A percentile compares a stretch with the other conserved stretches of the same genome.
phyloP scores from a whole-genome alignment of 1,140 invertebrate species.

The Portunus trituberculatus region DNA sequence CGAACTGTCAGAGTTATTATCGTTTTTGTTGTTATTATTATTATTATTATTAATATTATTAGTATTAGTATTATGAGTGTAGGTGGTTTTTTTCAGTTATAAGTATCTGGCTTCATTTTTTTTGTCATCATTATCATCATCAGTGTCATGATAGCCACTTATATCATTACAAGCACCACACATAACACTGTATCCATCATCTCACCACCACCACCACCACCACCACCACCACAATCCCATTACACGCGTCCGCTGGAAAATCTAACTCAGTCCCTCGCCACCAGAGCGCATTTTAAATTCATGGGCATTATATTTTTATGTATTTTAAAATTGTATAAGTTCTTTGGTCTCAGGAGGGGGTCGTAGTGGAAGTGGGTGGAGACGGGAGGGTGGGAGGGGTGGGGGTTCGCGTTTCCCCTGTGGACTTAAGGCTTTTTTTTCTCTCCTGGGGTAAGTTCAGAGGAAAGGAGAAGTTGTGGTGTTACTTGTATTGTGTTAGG shows the following conservation, averaged over 20 bases:
- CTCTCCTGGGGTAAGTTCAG: too few species aligned
- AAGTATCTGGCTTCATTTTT: not conserved
- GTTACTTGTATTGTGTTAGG: not conserved
- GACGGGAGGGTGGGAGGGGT: too few species aligned
- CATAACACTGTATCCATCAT: not conserved
- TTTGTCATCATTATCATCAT: not conserved
- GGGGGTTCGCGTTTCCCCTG: not conserved
- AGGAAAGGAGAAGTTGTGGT: not conserved
- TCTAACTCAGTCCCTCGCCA: conserved; percentile 4
- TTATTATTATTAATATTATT: not conserved
- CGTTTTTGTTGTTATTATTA: not conserved
- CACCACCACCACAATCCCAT: conserved; percentile 33
- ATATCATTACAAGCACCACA: not conserved
- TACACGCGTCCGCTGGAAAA: not conserved
- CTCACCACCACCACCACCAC: conserved; percentile 10
- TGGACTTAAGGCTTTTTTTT: not conserved
- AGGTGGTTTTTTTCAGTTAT: not conserved
- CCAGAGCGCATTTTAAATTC: not conserved
- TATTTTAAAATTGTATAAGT: conserved; percentile 16
- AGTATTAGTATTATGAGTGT: not conserved
- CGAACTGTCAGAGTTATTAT: not conserved
- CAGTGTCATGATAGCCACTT: not conserved
- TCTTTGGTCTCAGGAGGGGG: not conserved
- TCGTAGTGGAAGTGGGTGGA: not conserved
- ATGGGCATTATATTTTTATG: conserved; percentile 24